Evolutionary conservation across 92 coral and sea anemone genomes (phyloP), one percentile per base, ranked within the genome.

Genomic region (Paragorgia papillata): DNA sequence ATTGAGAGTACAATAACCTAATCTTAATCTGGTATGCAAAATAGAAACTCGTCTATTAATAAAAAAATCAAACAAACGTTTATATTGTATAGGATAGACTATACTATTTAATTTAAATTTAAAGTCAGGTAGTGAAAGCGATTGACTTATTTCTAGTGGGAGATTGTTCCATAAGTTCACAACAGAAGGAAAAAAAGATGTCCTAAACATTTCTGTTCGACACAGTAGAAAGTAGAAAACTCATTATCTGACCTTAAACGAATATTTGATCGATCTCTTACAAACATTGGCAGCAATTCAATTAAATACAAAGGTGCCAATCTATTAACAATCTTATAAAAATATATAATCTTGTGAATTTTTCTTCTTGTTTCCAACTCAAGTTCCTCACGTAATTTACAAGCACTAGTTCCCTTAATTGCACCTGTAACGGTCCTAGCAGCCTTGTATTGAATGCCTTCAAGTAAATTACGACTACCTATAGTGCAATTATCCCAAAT

Each of bases 401-500:
- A 6, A 34, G 33, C 61, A 34, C 80, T 64, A 12, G 69, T 74
- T 4, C 80, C 80, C 37, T 57, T 74, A 33, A 74, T 74, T 28
- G 68, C 80, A 15, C 80, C 80, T 5, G 80, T 58, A 1, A 74
- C 50, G 18, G 57, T 12, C 40, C 50, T 71, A 26, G 80, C 88
- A 26, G 84, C 44, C 17, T 79, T 75, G 44, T 79, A 79, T 60
- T 78, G 88, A 18, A 84, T 54, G 20, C n/a, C 29, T 50, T 84
- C 88, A 2, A 84, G 59, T 12, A 60, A 29, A 13, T 78, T 39
- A 2, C 8, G 0, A 14, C 66, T 69, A 19, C 37, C 28, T 1
- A 29, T 25, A 34, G 78, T 53, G 56, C 82, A 75, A 37, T 55
- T 43, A 39, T 76, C 65, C 82, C 77, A 83, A 44, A 83, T 57